Conservation (phyloP, 64 coral and sea anemone genomes). For the Pocillopora verrucosa region DNA sequence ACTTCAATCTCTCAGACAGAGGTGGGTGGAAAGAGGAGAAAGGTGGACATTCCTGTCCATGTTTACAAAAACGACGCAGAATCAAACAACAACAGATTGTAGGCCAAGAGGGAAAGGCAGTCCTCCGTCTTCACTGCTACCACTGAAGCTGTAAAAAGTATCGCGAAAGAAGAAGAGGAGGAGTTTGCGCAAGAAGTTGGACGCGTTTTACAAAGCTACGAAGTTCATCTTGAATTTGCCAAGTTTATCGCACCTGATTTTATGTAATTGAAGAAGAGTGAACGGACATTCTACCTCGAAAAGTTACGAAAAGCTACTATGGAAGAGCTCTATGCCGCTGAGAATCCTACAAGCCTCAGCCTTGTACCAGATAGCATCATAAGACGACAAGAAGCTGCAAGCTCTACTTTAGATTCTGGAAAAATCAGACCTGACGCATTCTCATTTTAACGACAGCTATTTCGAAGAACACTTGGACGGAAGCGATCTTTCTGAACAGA, state of each 20-base stretch:
- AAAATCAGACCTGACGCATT: neutral
- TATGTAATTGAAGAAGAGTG: neutral
- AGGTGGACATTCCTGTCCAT: conserved; percentile 3
- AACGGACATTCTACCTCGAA: neutral
- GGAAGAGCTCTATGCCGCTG: too few relatives aligned
- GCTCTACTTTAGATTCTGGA: neutral
- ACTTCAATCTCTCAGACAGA: neutral
- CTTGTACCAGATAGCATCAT: conserved; percentile 9
- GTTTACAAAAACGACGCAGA: conserved; percentile 48
- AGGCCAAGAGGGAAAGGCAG: conserved; percentile 11
- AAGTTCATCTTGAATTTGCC: neutral
- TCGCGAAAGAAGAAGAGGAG: conserved; percentile 25
- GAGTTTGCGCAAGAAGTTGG: conserved; percentile 16
- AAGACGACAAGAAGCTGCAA: neutral
- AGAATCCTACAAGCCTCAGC: neutral
- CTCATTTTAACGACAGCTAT: too few relatives aligned
- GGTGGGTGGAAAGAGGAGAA: conserved; percentile 25
- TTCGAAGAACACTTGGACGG: too few relatives aligned
- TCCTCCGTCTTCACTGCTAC: conserved; percentile 10
- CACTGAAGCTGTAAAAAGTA: conserved; percentile 20
- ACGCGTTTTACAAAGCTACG: conserved; percentile 18
- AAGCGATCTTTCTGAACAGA: too few relatives aligned
- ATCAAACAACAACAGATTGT: conserved; percentile 55
- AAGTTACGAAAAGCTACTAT: too few relatives aligned
- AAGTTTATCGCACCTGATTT: too few relatives aligned